A percentile compares a stretch with the other conserved stretches of the same genome.
These are phyloP conservation scores for Drosophila repleta DNA, from an alignment of 1,140 invertebrate species.

Conservation along the genomic window DNA sequence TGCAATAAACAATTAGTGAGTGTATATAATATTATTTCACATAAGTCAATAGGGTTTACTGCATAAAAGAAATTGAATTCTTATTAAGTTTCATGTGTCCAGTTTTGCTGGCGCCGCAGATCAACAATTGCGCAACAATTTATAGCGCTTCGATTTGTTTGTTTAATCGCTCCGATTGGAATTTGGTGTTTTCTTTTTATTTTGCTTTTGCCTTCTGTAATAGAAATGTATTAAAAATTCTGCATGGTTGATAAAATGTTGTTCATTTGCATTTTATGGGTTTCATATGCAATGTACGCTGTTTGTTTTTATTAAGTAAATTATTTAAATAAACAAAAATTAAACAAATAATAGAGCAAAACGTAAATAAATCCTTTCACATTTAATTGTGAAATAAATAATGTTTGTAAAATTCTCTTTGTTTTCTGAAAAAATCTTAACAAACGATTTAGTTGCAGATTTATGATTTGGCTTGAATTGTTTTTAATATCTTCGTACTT, in stretches of 20 bases:
- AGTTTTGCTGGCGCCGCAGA: constrained; percentile 21
- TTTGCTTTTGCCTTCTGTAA: constrained; percentile 51
- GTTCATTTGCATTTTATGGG: constrained; percentile 17
- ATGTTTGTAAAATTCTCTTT: constrained; percentile 14
- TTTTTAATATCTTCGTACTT: constrained; percentile 30
- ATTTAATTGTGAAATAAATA: constrained; percentile 51
- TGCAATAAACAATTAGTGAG: too few relatives aligned
- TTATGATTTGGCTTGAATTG: constrained; percentile 20
- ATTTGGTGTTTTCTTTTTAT: constrained; percentile 35
- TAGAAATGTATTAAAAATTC: constrained; percentile 61
- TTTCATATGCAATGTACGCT: constrained; percentile 36
- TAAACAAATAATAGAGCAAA: constrained; percentile 74
- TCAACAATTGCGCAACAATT: constrained; percentile 17
- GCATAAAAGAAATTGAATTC: too few relatives aligned
- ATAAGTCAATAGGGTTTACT: too few relatives aligned
- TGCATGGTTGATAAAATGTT: constrained; percentile 41
- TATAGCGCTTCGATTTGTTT: constrained; percentile 10
- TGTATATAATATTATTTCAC: too few relatives aligned
- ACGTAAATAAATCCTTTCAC: constrained; percentile 67
- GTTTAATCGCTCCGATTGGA: constrained; percentile 47
- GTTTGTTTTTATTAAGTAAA: constrained; percentile 64
- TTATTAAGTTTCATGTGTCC: not conserved
- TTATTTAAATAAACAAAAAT: constrained; percentile 64
- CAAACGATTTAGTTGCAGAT: constrained; percentile 42
- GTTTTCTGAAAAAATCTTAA: constrained; percentile 43